Base-by-base conservation (phyloP, 2,797 vertebrate genomes). In the Alcedo quadribrachys region DNA sequence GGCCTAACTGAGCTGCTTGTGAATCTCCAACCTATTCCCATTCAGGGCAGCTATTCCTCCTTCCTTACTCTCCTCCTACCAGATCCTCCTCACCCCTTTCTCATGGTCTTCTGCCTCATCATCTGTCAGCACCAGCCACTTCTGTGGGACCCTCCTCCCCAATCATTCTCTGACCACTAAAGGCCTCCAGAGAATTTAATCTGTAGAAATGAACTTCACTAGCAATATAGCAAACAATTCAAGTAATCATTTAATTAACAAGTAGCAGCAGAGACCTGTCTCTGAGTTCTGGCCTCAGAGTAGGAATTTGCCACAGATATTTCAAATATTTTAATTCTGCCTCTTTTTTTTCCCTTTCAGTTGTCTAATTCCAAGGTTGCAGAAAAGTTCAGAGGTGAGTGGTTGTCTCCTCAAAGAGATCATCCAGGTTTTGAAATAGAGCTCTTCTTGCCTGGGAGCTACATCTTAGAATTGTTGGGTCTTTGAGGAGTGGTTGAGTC, bases 101-200 rank as follows among this genome's bases (percentile, higher is more conserved):
- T 63, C 33, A 19, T 4, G 24, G 6, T 20, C 33, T 69, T 27
- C 20, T 74, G 67, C 27, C 22, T 90, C 53, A n/a, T 35, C 4
- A 15, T 3, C 14, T 46, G n/a, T 17, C 71, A 63, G 37, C 43
- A 54, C 16, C 43, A 9, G 3, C 18, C 9, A 9, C 14, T 54
- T 43, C 32, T 70, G 37, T 53, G 32, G 20, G 30, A 60, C 35
- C 20, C 20, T 71, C 13, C 54, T 73, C 20, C n/a, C 17, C 22
- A 58, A 1, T 16, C 21, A 30, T 13, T 7, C 42, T 51, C 17
- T 33, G 50, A 69, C 20, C 0, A 0, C 19, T 5, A 7, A 67
- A 37, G 25, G 7, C 37, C 24, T 66, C 21, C 22, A 57, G n/a
- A 75, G 35, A 67, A 66, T 78, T 81, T 77, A 60, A 46, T 20